Evolutionary conservation across 2,888 invertebrate genomes (phyloP).

Genomic region (Boloria euphrosyne): DNA sequence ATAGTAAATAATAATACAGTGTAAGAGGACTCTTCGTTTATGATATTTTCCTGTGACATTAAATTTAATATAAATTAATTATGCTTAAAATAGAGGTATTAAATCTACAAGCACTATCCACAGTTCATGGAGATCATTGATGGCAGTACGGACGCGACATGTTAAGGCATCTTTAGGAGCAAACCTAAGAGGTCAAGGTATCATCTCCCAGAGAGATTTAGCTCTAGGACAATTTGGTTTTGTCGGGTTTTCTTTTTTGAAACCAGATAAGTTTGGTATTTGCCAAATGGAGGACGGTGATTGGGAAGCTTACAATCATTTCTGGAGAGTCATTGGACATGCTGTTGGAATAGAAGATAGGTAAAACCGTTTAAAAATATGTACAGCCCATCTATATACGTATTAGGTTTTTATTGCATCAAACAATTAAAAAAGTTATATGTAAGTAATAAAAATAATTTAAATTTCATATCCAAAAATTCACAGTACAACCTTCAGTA

Average conservation of each 20-base stretch:
- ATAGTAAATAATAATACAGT: no score
- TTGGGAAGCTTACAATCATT: slow-evolving; percentile 89
- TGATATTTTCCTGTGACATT: no score
- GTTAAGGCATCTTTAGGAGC: slow-evolving; percentile 82
- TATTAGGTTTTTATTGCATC: no score
- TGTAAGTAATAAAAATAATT: no score
- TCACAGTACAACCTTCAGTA: no score
- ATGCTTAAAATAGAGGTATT: neutral
- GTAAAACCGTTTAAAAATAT: slow-evolving; percentile 56
- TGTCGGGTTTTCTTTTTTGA: slow-evolving; percentile 87
- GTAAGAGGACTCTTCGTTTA: no score
- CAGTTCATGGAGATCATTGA: slow-evolving; percentile 87
- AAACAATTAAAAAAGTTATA: no score
- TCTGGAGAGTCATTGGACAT: slow-evolving; percentile 92
- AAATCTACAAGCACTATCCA: neutral
- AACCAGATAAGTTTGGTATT: slow-evolving; percentile 85
- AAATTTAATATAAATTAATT: no score
- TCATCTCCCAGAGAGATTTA: slow-evolving; percentile 91
- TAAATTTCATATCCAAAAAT: no score
- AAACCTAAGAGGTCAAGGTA: slow-evolving; percentile 69
- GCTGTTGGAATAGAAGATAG: slow-evolving; percentile 92
- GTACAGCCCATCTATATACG: neutral
- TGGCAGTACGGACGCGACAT: slow-evolving; percentile 86
- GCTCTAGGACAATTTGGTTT: slow-evolving; percentile 94
- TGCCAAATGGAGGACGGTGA: slow-evolving; percentile 82